phyloP scores from a whole-genome alignment of 2,113 vertebrate species.

The Zapus hudsonius region DNA sequence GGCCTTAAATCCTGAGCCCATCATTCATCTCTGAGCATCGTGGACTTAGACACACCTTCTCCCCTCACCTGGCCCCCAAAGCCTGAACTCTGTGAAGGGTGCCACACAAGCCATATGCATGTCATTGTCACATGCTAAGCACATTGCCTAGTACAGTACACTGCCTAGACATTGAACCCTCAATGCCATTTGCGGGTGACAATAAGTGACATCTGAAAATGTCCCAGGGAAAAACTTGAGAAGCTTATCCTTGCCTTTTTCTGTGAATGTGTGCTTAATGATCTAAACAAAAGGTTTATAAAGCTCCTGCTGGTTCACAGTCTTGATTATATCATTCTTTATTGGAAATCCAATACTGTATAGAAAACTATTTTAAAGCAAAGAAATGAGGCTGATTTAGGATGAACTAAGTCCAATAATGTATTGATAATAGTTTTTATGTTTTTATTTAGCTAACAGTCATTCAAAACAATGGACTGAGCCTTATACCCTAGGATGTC shows the following conservation, averaged over 20 bases:
- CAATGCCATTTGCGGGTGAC: not conserved
- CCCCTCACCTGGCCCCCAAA: not conserved
- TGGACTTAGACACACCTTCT: not conserved
- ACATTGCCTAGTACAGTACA: not conserved
- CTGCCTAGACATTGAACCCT: not conserved
- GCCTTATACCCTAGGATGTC: not conserved
- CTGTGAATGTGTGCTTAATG: not conserved
- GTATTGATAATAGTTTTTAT: slow-evolving; percentile 48
- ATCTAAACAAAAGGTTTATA: slow-evolving; percentile 24
- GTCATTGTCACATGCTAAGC: not conserved
- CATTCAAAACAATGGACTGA: slow-evolving; percentile 26
- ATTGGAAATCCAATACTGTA: slow-evolving; percentile 64
- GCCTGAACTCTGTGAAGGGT: not conserved
- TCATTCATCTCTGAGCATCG: no score
- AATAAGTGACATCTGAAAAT: not conserved
- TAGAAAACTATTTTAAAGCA: slow-evolving; percentile 53
- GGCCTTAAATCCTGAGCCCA: not conserved
- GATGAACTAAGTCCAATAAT: slow-evolving; percentile 36
- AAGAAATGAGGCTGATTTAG: slow-evolving; percentile 64
- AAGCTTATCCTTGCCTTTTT: not conserved
- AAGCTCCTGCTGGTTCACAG: not conserved
- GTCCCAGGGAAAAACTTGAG: not conserved
- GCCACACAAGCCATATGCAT: not conserved
- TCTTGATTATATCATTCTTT: slow-evolving; percentile 50
- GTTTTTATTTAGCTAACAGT: slow-evolving; percentile 45